phyloP scores from a whole-genome alignment of 2,113 vertebrate genomes.

The Lampris incognitus region DNA sequence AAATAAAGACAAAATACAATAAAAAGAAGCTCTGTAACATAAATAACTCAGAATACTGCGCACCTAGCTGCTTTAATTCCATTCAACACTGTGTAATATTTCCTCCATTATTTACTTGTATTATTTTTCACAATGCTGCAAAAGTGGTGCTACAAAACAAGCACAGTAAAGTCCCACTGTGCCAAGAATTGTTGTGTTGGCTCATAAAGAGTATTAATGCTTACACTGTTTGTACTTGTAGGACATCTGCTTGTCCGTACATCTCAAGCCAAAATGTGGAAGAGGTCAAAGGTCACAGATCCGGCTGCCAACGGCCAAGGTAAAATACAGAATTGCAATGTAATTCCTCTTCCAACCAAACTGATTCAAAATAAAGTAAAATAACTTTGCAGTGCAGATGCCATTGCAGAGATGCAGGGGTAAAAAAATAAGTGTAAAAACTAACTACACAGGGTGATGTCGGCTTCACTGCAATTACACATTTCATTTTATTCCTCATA shows the following conservation, averaged over 20 bases:
- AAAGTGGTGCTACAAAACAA: background rate
- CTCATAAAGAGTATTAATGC: background rate
- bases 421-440: background rate
- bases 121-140: background rate
- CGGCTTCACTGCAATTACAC: background rate
- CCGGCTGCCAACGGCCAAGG: constrained; percentile 51
- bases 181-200: background rate
- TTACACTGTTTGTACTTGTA: constrained; percentile 40
- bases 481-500: no score
- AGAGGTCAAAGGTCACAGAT: constrained; percentile 53
- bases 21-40: no score
- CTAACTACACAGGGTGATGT: background rate
- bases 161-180: background rate
- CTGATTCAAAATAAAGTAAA: background rate
- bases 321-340: constrained; percentile 17
- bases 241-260: constrained; percentile 13
- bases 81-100: no score
- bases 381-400: no score
- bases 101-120: no score
- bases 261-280: constrained; percentile 66
- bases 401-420: no score
- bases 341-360: background rate
- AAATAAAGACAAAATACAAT: no score
- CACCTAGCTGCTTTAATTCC: background rate
- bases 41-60: no score